Conservation (phyloP, 2,797 vertebrate genomes). For the Danio jaintianensis region DNA sequence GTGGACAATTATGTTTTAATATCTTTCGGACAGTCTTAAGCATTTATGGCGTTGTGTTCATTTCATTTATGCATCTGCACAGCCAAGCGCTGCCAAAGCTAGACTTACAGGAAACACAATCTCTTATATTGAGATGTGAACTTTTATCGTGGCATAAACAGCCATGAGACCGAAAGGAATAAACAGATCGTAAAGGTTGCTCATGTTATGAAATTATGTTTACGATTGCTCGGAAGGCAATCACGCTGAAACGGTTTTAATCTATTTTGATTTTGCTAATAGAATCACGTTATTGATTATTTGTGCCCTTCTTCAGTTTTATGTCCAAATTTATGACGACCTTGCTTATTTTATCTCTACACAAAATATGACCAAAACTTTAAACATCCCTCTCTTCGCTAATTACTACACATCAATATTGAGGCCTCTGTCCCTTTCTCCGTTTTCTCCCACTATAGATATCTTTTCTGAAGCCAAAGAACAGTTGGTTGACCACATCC, state of each 20-base stretch:
- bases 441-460: constrained; percentile 76
- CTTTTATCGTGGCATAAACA: constrained; percentile 74
- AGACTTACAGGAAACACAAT: constrained; percentile 66
- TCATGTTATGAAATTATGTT: constrained; percentile 70
- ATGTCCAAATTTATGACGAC: constrained; percentile 55
- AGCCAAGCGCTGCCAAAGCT: constrained; percentile 44
- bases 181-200: constrained; percentile 69
- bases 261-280: constrained; percentile 75
- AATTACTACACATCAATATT: constrained; percentile 45
- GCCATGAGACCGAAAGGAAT: constrained; percentile 46
- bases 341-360: constrained; percentile 55
- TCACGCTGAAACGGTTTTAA: constrained; percentile 75
- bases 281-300: constrained; percentile 73
- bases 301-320: constrained; percentile 65
- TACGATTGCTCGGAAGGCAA: constrained; percentile 73
- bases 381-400: constrained; percentile 54
- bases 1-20: constrained; percentile 76
- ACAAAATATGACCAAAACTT: constrained; percentile 45
- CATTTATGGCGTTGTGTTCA: constrained; percentile 66
- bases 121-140: constrained; percentile 71
- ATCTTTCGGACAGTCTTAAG: constrained; percentile 65
- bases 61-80: constrained; percentile 64
- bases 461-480: constrained; percentile 85
- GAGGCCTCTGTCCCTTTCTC: constrained; percentile 50
- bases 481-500: constrained; percentile 80